These are phyloP conservation scores for Nannobrachium achirus DNA, from an alignment of 2,113 vertebrate species.

Conservation along the genomic window DNA sequence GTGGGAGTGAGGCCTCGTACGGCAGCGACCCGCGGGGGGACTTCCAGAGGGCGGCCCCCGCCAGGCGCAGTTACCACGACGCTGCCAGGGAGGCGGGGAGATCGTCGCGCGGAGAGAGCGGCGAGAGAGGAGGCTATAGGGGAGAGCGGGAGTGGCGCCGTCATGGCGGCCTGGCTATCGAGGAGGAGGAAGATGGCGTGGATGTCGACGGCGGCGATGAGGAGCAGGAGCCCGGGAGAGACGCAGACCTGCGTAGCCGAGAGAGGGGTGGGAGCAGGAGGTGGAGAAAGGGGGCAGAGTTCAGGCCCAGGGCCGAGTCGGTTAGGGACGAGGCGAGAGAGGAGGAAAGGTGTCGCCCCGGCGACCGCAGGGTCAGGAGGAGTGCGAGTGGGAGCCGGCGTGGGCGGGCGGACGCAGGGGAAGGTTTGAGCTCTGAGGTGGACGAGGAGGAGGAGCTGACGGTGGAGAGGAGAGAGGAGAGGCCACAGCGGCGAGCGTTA, in stretches of 20 bases:
- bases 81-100: conserved; percentile 61
- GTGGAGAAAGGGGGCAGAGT: background rate
- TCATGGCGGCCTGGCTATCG: background rate
- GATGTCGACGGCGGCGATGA: conserved; percentile 42
- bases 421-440: conserved; percentile 66
- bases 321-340: conserved; percentile 16
- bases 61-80: conserved; percentile 77
- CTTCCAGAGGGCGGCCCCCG: conserved; percentile 63
- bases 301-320: background rate
- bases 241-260: conserved; percentile 6
- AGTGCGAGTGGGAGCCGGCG: conserved; percentile 46
- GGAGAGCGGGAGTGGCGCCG: conserved; percentile 35
- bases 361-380: conserved; percentile 38
- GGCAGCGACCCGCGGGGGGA: conserved; percentile 51
- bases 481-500: conserved; percentile 34
- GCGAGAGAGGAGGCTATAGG: conserved; percentile 55
- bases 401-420: conserved; percentile 37
- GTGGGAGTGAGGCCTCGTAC: conserved; percentile 54
- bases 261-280: conserved; percentile 35
- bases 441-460: conserved; percentile 40
- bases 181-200: background rate
- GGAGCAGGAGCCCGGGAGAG: conserved; percentile 33
- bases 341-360: conserved; percentile 9
- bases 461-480: conserved; percentile 48
- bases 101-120: conserved; percentile 41